phyloP scores from a whole-genome alignment of 2,797 vertebrate genomes.

The Bryconaethiops microstoma region DNA sequence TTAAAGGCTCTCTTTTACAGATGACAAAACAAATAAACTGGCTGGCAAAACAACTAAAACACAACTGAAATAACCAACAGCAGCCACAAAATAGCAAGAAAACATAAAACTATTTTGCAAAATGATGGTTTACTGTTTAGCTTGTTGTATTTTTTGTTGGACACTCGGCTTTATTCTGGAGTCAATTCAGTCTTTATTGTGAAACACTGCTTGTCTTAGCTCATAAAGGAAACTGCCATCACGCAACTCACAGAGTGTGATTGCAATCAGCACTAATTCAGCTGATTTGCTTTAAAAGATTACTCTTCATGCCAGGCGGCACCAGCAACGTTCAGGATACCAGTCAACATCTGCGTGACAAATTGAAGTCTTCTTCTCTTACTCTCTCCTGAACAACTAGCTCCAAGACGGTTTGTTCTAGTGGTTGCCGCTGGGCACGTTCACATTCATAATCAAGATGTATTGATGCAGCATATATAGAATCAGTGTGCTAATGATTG shows the following conservation, averaged over 20 bases:
- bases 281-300: conserved; percentile 62
- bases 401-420: conserved; percentile 42
- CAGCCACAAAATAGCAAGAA: background rate
- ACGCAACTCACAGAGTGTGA: conserved; percentile 53
- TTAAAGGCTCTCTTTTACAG: background rate
- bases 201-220: conserved; percentile 42
- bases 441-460: conserved; percentile 52
- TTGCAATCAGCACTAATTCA: conserved; percentile 67
- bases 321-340: conserved; percentile 47
- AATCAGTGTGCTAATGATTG: conserved; percentile 54
- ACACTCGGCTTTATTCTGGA: background rate
- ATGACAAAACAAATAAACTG: background rate
- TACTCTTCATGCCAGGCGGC: conserved; percentile 52
- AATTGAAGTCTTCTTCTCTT: conserved; percentile 47
- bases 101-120: background rate
- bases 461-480: conserved; percentile 42
- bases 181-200: conserved; percentile 10
- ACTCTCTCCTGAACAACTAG: conserved; percentile 47
- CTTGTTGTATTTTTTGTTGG: background rate
- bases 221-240: conserved; percentile 42
- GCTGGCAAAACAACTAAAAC: no score
- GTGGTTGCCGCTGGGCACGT: conserved; percentile 53
- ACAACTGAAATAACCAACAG: background rate
- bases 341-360: conserved; percentile 61
- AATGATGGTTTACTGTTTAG: background rate